These are phyloP conservation scores for Tiliacea citrago DNA, from an alignment of 2,888 invertebrate genomes.

Conservation along the genomic window DNA sequence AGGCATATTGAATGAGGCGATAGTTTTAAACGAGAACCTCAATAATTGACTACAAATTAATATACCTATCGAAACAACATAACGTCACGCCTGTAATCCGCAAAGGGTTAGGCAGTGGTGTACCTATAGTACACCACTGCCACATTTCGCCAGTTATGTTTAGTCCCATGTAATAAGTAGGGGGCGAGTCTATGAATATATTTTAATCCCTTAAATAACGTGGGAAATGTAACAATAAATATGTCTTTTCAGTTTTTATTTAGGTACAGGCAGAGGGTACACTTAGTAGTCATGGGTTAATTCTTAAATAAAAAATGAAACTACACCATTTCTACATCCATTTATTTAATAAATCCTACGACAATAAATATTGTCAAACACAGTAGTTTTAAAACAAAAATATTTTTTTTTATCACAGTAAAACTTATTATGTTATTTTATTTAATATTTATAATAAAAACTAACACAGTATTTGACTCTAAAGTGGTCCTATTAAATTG, in stretches of 20 bases:
- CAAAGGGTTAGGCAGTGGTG: neutral
- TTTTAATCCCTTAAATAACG: neutral
- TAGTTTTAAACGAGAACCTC: too few species aligned
- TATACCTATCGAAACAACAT: neutral
- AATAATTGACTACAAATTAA: too few species aligned
- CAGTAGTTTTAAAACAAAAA: conserved; percentile 62
- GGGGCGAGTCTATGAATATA: too few species aligned
- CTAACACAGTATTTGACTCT: conserved; percentile 4
- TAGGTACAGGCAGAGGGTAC: too few species aligned
- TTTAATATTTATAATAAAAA: conserved; percentile 36
- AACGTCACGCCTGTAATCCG: neutral
- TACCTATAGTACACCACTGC: neutral
- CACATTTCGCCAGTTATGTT: neutral
- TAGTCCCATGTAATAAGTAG: too few species aligned
- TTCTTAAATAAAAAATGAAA: conserved; percentile 35
- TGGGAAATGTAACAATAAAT: neutral
- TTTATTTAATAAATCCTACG: conserved; percentile 60
- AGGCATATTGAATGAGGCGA: too few species aligned
- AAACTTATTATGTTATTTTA: conserved; percentile 45
- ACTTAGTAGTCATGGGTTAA: too few species aligned
- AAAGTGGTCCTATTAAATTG: neutral
- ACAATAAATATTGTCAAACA: conserved; percentile 67
- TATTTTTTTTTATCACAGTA: conserved; percentile 71
- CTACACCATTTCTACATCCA: conserved; percentile 35
- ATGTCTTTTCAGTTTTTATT: too few species aligned